These are phyloP conservation scores for Kudoa iwatai DNA, from an alignment of 30 jellyfish, hydroid and myxozoan species.

Conservation along the genomic window DNA sequence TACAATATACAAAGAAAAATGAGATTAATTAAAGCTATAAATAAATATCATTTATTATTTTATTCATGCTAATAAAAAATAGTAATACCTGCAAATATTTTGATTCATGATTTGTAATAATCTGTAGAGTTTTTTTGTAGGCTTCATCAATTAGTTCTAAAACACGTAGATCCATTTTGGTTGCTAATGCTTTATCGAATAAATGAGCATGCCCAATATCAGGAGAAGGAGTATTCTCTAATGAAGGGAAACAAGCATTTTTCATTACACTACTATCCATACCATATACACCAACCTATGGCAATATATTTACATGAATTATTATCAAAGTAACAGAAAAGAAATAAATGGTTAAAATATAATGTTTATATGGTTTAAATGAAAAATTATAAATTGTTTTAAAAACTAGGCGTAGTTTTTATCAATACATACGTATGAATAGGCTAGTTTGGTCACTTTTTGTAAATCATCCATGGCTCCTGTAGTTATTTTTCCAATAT, in stretches of 20 bases:
- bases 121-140: slow-evolving; percentile 10
- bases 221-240: slow-evolving; percentile 57
- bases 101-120: slow-evolving; percentile 13
- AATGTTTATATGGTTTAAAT: neutral
- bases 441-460: slow-evolving; percentile 65
- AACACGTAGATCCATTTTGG: slow-evolving; percentile 68
- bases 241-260: slow-evolving; percentile 36
- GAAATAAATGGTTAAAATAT: neutral
- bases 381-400: neutral
- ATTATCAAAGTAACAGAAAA: neutral
- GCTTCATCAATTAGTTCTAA: slow-evolving; percentile 45
- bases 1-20: too few species aligned
- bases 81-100: too few species aligned
- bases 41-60: too few species aligned
- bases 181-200: slow-evolving; percentile 90
- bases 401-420: neutral
- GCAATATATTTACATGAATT: neutral
- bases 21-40: too few species aligned
- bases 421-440: slow-evolving; percentile 28
- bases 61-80: too few species aligned
- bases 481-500: slow-evolving; percentile 62
- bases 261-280: slow-evolving; percentile 62
- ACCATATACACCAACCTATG: slow-evolving; percentile 65
- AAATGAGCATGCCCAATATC: too few species aligned
- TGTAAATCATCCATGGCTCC: slow-evolving; percentile 92